These are phyloP conservation scores for Synanthedon myopaeformis DNA, from an alignment of 2,888 invertebrate genomes.

Conservation along the genomic window DNA sequence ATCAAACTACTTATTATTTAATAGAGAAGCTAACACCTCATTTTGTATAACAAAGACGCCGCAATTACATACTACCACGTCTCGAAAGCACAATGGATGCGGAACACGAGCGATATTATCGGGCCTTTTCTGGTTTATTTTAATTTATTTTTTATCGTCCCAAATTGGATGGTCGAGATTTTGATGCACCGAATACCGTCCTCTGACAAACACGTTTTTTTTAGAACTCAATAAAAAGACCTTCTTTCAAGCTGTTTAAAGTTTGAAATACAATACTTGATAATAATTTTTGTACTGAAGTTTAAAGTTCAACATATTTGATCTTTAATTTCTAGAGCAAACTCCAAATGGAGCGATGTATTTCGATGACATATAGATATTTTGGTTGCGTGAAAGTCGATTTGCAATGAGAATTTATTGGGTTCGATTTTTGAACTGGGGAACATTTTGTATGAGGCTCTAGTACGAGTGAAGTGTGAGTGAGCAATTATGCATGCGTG, in stretches of 20 bases:
- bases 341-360: not conserved
- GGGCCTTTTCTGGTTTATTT: conserved; percentile 45
- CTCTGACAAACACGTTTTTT: not conserved
- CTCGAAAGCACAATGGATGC: conserved; percentile 48
- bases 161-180: conserved; percentile 57
- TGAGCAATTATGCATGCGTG: conserved; percentile 45
- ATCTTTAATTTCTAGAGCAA: conserved; percentile 27
- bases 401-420: not conserved
- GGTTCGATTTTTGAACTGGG: not conserved
- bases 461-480: conserved; percentile 11
- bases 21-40: conserved; percentile 67
- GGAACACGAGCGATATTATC: conserved; percentile 62
- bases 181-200: conserved; percentile 26
- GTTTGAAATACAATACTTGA: too few species aligned
- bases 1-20: conserved; percentile 62
- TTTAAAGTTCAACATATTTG: conserved; percentile 56
- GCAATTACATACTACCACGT: conserved; percentile 62
- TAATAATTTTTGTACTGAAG: conserved; percentile 17
- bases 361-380: conserved; percentile 1
- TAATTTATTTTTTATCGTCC: conserved; percentile 68
- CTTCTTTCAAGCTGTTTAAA: too few species aligned
- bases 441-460: conserved; percentile 19
- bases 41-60: conserved; percentile 65
- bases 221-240: conserved; percentile 11
- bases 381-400: conserved; percentile 1